Evolutionary conservation across 2,888 invertebrate genomes (phyloP), one percentile per base, ranked within the genome.

Genomic region (Acanthosoma haemorrhoidale): DNA sequence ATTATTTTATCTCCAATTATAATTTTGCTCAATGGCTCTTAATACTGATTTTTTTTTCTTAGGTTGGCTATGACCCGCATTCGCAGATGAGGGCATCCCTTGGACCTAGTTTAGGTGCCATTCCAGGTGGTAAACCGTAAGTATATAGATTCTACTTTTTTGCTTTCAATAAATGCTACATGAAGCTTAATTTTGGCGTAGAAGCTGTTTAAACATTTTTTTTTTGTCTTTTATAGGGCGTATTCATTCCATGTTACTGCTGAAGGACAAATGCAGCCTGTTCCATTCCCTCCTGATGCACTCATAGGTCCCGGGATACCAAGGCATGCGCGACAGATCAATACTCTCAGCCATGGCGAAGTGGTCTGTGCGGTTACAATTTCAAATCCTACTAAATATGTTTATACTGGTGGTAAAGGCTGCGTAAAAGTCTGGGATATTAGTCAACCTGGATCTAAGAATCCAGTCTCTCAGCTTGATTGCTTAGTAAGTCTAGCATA

Each of bases 391-490:
- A 92, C 93, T 66, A 92, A 92, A 80, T 91, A 92, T 81, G 93
- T 94, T 64, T 96, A 96, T 83, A 96, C 96, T 3, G 96, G 95
- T 59, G 96, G 95, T 76, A 96, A 95, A 82, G 96, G 96, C 73
- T 94, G 96, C 82, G 96, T 97, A 76, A 97, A 97, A 82, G 94
- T 96, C 72, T 96, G 96, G 96, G 95, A 96, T 82, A 94, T 95
- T 80, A 90, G 91, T 81, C 93, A 93, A 79, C 91, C 92, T 31
- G 89, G 88, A 73, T 86, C 85, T 76, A 93, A 93, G 80, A 90
- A 88, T 77, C 93, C 94, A 67, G 91, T 96, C 73, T 92, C 93
- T 73, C 94, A 94, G 79, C 84, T 96, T 75, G 94, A 96, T 81
- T 96, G 96, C 81, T 84, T 95, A 85, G 90, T 88, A 83, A 84